Conservation (phyloP, 2,113 vertebrate species). For the Cephalopholis sonnerati region DNA sequence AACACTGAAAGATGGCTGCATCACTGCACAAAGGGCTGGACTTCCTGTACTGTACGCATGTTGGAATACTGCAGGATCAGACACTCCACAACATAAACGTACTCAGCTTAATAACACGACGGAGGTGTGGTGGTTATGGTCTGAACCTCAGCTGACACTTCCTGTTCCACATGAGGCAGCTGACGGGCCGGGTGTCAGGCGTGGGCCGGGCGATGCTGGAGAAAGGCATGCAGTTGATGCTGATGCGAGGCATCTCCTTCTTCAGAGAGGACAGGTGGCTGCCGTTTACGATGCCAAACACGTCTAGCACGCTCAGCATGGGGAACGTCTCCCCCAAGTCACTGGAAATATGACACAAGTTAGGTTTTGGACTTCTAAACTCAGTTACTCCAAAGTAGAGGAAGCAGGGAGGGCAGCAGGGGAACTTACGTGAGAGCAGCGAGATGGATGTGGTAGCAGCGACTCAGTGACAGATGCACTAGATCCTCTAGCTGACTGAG, state of each 20-base stretch:
- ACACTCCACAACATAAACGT: background rate
- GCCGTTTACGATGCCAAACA: conserved; percentile 91
- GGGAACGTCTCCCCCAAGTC: conserved; percentile 86
- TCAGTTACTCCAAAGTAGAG: background rate
- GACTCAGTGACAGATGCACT: conserved; percentile 90
- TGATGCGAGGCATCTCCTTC: conserved; percentile 85
- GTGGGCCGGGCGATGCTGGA: conserved; percentile 91
- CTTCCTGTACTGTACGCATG: background rate
- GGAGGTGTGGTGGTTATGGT: conserved; percentile 11
- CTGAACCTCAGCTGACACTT: conserved; percentile 84
- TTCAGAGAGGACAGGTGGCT: conserved; percentile 85
- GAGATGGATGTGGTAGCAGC: conserved; percentile 94
- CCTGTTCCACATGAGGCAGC: conserved; percentile 88
- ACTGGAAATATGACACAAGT: conserved; percentile 73
- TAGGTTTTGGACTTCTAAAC: background rate
- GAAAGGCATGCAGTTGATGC: conserved; percentile 90
- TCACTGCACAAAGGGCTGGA: background rate
- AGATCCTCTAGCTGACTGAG: conserved; percentile 86
- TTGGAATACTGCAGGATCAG: conserved; percentile 1
- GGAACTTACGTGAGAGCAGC: conserved; percentile 85
- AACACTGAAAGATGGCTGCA: conserved; percentile 19
- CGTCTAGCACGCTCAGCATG: conserved; percentile 88
- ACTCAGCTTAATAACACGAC: background rate
- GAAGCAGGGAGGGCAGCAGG: too few relatives aligned
- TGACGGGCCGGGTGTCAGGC: conserved; percentile 30